Conservation (phyloP, 2,113 vertebrate genomes). For the Grammomys dolichurus region DNA sequence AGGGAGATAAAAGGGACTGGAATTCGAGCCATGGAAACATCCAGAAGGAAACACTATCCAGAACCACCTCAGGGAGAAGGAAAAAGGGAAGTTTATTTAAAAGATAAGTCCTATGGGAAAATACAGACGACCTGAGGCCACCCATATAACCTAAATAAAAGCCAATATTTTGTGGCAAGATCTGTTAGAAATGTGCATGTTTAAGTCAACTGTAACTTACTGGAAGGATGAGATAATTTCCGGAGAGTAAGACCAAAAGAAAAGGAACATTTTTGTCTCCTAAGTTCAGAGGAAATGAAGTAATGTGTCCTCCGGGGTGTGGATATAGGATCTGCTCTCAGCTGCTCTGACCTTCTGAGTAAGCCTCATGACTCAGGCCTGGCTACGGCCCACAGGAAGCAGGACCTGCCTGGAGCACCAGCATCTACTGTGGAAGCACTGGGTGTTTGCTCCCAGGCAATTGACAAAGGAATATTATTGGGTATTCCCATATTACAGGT, state of each 20-base stretch:
- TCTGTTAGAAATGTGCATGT: background rate
- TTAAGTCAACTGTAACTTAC: conserved; percentile 7
- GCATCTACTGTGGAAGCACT: rapidly evolving
- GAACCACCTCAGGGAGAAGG: background rate
- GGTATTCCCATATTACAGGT: too few species aligned
- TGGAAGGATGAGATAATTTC: conserved; percentile 73
- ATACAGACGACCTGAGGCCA: background rate
- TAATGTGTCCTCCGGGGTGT: background rate
- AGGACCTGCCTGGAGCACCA: rapidly evolving
- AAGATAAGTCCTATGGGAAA: background rate
- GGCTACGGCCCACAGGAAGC: background rate
- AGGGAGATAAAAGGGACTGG: background rate
- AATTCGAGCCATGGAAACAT: background rate
- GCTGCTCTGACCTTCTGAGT: background rate
- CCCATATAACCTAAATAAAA: background rate
- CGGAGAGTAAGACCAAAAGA: background rate
- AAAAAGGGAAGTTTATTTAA: background rate
- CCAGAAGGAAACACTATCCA: background rate
- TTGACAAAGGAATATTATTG: background rate
- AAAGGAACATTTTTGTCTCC: conserved; percentile 35
- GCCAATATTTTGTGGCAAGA: background rate
- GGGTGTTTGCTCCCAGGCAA: background rate
- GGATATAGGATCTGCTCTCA: background rate
- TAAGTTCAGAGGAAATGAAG: conserved; percentile 73
- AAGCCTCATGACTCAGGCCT: background rate